These are phyloP conservation scores for Acheta domesticus DNA, from an alignment of 2,888 invertebrate species.

Conservation along the genomic window DNA sequence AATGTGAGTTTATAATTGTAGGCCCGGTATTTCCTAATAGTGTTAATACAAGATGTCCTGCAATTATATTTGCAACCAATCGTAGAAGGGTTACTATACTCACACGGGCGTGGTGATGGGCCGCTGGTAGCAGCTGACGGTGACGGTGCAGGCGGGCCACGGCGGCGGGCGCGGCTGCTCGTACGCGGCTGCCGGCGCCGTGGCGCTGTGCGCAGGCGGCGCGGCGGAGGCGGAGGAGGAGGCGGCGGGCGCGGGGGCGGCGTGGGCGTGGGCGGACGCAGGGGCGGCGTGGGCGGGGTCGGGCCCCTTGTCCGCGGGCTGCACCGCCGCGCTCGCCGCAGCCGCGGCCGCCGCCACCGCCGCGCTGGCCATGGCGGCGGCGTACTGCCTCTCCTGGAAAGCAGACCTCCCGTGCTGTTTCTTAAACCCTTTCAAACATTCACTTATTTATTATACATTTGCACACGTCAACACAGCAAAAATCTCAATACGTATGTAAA, in stretches of 20 bases:
- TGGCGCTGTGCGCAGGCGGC: background rate
- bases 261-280: background rate
- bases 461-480: too few species aligned
- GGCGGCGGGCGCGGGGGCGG: background rate
- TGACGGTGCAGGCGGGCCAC: background rate
- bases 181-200: background rate
- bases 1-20: too few species aligned
- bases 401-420: too few species aligned
- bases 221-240: background rate
- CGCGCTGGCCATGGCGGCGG: background rate
- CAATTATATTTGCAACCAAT: too few species aligned
- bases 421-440: too few species aligned
- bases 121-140: slow-evolving; percentile 5
- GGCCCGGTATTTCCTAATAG: too few species aligned
- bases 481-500: too few species aligned
- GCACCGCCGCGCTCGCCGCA: background rate
- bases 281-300: too few species aligned
- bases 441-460: too few species aligned
- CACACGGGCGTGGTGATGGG: background rate
- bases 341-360: slow-evolving; percentile 2
- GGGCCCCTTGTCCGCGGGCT: background rate
- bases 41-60: too few species aligned
- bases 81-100: too few species aligned
- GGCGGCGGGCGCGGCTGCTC: background rate
- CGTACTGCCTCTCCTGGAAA: background rate